Base-by-base conservation (phyloP, 2,113 vertebrate species). In the Phycodurus eques region DNA sequence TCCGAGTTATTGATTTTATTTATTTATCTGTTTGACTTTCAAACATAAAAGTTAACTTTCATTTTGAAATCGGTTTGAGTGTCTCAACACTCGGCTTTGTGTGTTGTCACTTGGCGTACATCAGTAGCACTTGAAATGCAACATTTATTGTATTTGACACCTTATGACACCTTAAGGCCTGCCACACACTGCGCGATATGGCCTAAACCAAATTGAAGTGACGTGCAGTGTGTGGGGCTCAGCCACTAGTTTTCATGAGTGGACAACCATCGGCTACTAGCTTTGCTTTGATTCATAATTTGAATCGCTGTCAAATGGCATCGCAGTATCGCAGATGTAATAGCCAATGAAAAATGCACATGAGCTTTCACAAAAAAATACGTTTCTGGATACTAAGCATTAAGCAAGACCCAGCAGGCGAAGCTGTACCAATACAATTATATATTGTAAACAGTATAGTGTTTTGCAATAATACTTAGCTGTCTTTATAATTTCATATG, bases 41-140 rank as follows among this genome's bases (percentile, higher is more conserved):
- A 79, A 87, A 80, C 70, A 73, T 68, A 68, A 27, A 84, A 74
- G 71, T 81, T 83, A 87, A 85, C 60, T 83, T 87, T 85, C 12
- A 85, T 80, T 87, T 84, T 74, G 80, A 39, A 87, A 88, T 80
- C 39, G 71, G 57, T 87, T 90, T 87, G 71, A 88, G 91, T 60
- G 80, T 92, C 90, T 85, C 69, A 75, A 78, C 71, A 81, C 88
- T 90, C 88, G 88, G 91, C 89, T 91, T 84, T 88, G 89, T 84
- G 72, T 31, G 47, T 77, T 68, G 71, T 77, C 77, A 72, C 70
- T 44, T 64, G 64, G 76, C 76, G 80, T 87, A 78, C 76, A 84
- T 90, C 83, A 88, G 63, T 85, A 83, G 71, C 56, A 53, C 20
- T 72, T 71, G 57, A 54, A 78, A 61, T 61, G 31, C 27, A 61